These are phyloP conservation scores for Falco naumanni DNA, from an alignment of 2,797 vertebrate genomes.

Conservation along the genomic window DNA sequence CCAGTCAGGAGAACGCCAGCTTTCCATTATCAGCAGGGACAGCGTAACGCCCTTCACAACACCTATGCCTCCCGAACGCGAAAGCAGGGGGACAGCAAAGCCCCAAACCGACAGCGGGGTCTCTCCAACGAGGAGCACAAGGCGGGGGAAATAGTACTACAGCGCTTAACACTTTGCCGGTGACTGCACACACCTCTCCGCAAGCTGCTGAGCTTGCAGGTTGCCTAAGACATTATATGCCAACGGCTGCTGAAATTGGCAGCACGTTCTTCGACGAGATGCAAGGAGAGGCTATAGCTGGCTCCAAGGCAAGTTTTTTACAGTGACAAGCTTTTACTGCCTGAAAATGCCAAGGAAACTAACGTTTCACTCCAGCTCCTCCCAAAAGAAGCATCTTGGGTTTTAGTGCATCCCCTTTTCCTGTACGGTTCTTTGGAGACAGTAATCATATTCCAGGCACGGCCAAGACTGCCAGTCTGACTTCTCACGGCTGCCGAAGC, in stretches of 20 bases:
- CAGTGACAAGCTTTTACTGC: not conserved
- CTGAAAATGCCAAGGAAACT: slow-evolving; percentile 1
- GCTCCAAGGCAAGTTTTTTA: not conserved
- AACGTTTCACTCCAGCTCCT: not conserved
- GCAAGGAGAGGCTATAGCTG: not conserved
- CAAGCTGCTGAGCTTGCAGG: slow-evolving; percentile 25
- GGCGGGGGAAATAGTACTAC: not conserved
- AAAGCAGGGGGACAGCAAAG: not conserved
- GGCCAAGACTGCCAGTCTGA: not conserved
- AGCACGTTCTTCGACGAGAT: not conserved
- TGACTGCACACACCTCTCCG: not conserved
- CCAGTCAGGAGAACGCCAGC: not conserved
- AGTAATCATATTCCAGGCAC: not conserved
- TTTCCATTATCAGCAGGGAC: not conserved
- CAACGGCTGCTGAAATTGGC: not conserved
- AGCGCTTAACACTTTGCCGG: not conserved
- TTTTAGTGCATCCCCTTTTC: not conserved
- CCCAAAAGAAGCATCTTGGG: not conserved
- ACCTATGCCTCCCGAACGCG: not conserved
- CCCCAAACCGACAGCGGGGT: not conserved
- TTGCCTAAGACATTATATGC: not conserved
- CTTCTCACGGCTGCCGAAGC: not conserved
- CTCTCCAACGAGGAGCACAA: not conserved
- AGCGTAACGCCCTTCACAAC: not conserved
- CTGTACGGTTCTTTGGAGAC: not conserved